Base-by-base conservation (phyloP, 1,140 invertebrate species). In the Zophobas morio region DNA sequence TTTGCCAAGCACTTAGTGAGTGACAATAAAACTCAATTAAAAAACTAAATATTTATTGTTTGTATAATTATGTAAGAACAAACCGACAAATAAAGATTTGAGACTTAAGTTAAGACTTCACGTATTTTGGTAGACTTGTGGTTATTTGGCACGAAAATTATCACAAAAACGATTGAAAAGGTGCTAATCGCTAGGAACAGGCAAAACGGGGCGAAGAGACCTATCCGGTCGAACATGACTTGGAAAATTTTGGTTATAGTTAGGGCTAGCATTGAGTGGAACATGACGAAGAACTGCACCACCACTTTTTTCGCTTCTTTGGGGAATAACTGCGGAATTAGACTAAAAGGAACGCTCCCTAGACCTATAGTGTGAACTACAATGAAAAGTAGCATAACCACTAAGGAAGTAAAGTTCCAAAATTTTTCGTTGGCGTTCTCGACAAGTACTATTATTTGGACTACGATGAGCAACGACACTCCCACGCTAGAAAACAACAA, bases 201-300 rank as follows among this genome's bases (percentile, higher is more conserved):
- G 49, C 60, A 80, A 78, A 84, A 84, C 5, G 79, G 70, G 6
- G 78, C 49, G 53, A 79, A 79, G 0, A 84, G 39, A 6, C 71
- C n/a, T 54, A 57, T 79, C 8, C 71, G 46, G 2, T 53, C 66
- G 34, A 82, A 79, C 42, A 86, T 80, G 6, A 85, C 83, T 79
- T 86, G 84, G 53, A 86, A 85, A 8, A 82, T 81, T 79, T 86
- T 86, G 1, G 85, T 86, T n/a, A 82, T 81, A 8, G 83, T 80
- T 5, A 86, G 47, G 4, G 84, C 84, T 8, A 82, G 79, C 33
- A 81, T 75, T 4, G 79, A 82, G 79, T 80, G 76, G 2, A 80
- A 78, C 73, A 84, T 81, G 6, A 83, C 60, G 71, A 80, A 82
- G 66, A 83, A 75, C 8, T 84, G 73, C 2, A 66, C 72, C 1